Conservation (phyloP, 2,888 invertebrate species). For the Diadromus collaris region DNA sequence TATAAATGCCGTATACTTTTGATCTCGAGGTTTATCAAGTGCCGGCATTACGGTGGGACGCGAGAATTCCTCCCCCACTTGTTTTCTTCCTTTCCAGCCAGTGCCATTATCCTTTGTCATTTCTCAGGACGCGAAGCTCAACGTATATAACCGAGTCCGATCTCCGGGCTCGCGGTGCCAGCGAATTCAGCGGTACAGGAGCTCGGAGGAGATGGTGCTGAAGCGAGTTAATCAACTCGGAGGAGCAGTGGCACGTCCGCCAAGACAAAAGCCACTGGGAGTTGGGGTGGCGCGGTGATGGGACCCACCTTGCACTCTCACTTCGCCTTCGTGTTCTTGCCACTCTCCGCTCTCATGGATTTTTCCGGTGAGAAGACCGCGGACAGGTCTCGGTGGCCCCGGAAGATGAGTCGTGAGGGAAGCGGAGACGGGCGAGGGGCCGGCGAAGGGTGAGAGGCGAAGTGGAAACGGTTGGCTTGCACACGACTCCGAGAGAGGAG, state of each 20-base stretch:
- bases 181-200: neutral
- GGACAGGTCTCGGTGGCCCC: slow-evolving; percentile 32
- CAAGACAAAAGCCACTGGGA: slow-evolving; percentile 55
- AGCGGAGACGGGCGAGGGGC: slow-evolving; percentile 29
- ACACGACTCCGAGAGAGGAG: neutral
- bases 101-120: slow-evolving; percentile 23
- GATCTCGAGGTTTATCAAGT: slow-evolving; percentile 12
- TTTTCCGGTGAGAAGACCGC: slow-evolving; percentile 27
- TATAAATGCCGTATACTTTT: slow-evolving; percentile 9
- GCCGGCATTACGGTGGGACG: neutral
- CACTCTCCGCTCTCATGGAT: slow-evolving; percentile 34
- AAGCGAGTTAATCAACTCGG: slow-evolving; percentile 58
- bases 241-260: slow-evolving; percentile 48
- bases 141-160: neutral
- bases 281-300: slow-evolving; percentile 27
- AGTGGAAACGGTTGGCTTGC: slow-evolving; percentile 30
- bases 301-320: neutral
- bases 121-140: neutral
- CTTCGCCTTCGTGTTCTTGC: slow-evolving; percentile 33
- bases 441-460: slow-evolving; percentile 25
- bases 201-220: slow-evolving; percentile 32
- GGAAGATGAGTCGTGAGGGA: slow-evolving; percentile 40
- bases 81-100: neutral
- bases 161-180: slow-evolving; percentile 19
- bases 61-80: neutral